Conservation (phyloP, 2,888 invertebrate species). For the Limnephilus rhombicus region DNA sequence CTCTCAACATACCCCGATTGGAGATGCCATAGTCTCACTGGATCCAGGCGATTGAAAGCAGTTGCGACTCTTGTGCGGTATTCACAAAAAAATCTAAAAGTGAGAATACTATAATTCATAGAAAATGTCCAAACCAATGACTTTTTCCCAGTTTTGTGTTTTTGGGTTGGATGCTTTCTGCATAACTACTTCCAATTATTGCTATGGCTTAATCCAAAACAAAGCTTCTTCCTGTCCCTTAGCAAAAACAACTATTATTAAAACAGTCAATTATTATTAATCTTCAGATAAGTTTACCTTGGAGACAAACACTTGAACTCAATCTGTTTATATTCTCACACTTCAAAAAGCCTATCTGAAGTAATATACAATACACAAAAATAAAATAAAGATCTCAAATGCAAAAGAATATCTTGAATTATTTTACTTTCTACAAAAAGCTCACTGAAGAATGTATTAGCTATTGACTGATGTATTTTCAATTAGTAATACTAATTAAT, state of each 20-base stretch:
- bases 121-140: no score
- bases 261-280: neutral
- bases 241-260: neutral
- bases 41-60: no score
- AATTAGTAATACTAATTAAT: no score
- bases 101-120: no score
- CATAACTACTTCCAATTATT: neutral
- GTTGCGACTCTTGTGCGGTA: no score
- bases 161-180: no score
- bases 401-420: neutral
- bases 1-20: no score
- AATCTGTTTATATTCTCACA: neutral
- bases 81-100: no score
- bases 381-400: neutral
- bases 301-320: neutral
- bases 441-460: neutral
- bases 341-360: neutral
- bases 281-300: neutral
- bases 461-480: neutral
- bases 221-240: neutral
- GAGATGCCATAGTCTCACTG: no score
- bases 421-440: neutral
- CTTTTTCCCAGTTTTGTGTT: no score
- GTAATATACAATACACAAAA: neutral
- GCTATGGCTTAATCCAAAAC: constrained; percentile 3